Percentiles rank a stretch among this genome's conserved stretches.
Evolutionary conservation across 1,140 invertebrate species (phyloP).

Genomic region (Drosophila sproati): DNA sequence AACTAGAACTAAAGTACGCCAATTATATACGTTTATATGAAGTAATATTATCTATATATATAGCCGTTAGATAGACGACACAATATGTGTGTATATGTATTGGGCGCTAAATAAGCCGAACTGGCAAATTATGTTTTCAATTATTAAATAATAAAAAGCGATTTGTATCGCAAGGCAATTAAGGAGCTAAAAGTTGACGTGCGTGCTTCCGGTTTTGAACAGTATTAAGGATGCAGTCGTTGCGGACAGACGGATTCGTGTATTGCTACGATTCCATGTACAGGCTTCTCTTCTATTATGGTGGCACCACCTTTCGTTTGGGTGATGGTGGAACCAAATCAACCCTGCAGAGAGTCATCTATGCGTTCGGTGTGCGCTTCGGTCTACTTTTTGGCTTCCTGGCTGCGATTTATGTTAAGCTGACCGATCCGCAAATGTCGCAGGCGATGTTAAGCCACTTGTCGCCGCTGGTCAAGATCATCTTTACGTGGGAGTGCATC

Average conservation of each 20-base stretch:
- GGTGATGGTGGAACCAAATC: slow-evolving; percentile 32
- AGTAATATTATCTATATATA: background rate
- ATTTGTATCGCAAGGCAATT: slow-evolving; percentile 23
- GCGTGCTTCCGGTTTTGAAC: background rate
- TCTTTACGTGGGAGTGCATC: slow-evolving; percentile 62
- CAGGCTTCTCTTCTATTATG: slow-evolving; percentile 50
- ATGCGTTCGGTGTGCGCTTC: slow-evolving; percentile 34
- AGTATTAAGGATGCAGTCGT: background rate
- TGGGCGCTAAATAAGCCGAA: slow-evolving; percentile 36
- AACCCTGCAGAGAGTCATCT: slow-evolving; percentile 21
- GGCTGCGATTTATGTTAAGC: slow-evolving; percentile 43
- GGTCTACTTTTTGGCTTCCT: slow-evolving; percentile 40
- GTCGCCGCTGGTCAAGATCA: slow-evolving; percentile 55
- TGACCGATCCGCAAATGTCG: slow-evolving; percentile 37
- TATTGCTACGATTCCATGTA: slow-evolving; percentile 61
- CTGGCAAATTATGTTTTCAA: slow-evolving; percentile 37
- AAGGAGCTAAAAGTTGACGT: background rate
- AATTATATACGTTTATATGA: slow-evolving; percentile 27
- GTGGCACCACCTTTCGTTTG: slow-evolving; percentile 54
- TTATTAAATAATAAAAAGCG: slow-evolving; percentile 6
- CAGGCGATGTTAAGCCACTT: slow-evolving; percentile 59
- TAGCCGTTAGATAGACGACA: slow-evolving; percentile 25
- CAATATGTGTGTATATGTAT: background rate
- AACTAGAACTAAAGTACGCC: slow-evolving; percentile 26
- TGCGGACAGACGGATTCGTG: slow-evolving; percentile 35